These are phyloP conservation scores for Dicentrarchus labrax DNA, from an alignment of 2,113 vertebrate species.

Conservation along the genomic window DNA sequence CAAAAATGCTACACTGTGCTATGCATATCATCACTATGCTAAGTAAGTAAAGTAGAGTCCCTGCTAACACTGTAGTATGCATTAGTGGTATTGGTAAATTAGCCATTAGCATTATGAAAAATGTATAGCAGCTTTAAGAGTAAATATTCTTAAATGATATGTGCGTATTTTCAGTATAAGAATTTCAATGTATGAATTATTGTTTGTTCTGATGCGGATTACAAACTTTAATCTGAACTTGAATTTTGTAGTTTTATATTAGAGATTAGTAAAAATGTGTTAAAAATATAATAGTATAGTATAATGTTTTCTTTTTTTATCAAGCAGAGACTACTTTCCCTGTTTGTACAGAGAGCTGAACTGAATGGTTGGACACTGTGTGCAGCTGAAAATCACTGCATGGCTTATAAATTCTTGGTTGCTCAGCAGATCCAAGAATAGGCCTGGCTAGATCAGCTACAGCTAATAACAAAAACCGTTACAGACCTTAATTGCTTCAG, in stretches of 20 bases:
- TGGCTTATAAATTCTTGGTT: slow-evolving; percentile 1
- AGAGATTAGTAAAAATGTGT: neutral
- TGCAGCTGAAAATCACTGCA: neutral
- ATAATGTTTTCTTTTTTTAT: neutral
- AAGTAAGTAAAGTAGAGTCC: neutral
- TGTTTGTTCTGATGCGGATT: neutral
- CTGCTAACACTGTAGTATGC: neutral
- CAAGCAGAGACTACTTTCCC: neutral
- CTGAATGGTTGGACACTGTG: neutral
- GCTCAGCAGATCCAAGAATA: slow-evolving; percentile 26
- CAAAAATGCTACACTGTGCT: neutral
- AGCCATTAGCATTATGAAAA: neutral
- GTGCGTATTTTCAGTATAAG: neutral
- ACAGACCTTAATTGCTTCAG: slow-evolving; percentile 5
- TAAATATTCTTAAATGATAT: neutral
- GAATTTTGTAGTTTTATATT: neutral
- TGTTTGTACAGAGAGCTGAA: neutral
- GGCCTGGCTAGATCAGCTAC: neutral
- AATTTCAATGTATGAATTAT: neutral
- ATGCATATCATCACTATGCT: neutral
- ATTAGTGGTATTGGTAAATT: neutral
- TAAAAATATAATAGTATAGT: neutral
- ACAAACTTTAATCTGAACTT: neutral
- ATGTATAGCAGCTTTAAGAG: neutral
- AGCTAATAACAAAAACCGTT: slow-evolving; percentile 14